These are phyloP conservation scores for Willowsia nigromaculata DNA, from an alignment of 2,888 invertebrate species.

Conservation along the genomic window DNA sequence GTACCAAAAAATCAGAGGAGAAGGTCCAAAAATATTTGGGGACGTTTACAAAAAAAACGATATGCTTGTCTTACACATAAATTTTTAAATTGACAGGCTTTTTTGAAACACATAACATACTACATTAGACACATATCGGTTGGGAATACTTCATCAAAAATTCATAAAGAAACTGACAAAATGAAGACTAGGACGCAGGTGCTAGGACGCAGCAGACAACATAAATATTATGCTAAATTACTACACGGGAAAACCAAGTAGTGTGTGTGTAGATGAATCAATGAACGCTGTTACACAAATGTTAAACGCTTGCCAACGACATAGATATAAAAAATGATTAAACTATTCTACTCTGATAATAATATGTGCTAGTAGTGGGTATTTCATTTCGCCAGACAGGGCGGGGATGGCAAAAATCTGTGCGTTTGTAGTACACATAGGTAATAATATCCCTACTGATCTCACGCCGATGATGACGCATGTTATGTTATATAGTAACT, in stretches of 20 bases:
- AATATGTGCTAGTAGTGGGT: not conserved
- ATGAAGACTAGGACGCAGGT: conserved; percentile 56
- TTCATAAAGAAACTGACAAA: not conserved
- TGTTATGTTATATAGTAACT: conserved; percentile 4
- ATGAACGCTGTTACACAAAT: conserved; percentile 39
- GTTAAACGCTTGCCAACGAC: not conserved
- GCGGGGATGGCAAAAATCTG: not conserved
- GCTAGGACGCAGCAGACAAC: conserved; percentile 17
- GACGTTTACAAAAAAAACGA: conserved; percentile 35
- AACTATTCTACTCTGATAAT: not conserved
- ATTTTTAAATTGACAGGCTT: conserved; percentile 28
- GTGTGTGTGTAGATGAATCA: not conserved
- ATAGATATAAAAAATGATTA: not conserved
- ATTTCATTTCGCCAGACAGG: not conserved
- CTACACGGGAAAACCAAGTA: not conserved
- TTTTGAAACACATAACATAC: conserved; percentile 25
- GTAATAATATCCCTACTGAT: not conserved
- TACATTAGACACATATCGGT: not conserved
- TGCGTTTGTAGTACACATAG: not conserved
- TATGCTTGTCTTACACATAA: conserved; percentile 8
- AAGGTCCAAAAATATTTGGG: not conserved
- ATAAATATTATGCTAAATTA: conserved; percentile 22
- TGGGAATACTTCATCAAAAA: not conserved
- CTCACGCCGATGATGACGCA: not conserved
- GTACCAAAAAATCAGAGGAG: conserved; percentile 5